Evolutionary conservation across 2,113 vertebrate genomes (phyloP).

Genomic region (Struthidea cinerea): DNA sequence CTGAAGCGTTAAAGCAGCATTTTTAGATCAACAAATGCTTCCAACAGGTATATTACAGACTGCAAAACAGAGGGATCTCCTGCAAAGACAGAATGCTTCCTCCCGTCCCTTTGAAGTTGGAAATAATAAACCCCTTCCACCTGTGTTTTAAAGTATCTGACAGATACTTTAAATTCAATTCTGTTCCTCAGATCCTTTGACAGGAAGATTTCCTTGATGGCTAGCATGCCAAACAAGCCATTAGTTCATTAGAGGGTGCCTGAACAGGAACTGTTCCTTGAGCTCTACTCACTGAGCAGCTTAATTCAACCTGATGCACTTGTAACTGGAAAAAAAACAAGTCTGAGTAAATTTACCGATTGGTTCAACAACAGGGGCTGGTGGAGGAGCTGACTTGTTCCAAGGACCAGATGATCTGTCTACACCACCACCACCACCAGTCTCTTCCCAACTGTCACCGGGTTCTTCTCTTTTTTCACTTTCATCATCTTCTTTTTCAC

Average conservation of each 20-base stretch:
- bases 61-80: background rate
- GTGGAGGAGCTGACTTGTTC: slow-evolving; percentile 87
- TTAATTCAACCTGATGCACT: background rate
- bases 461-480: slow-evolving; percentile 90
- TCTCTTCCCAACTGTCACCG: slow-evolving; percentile 87
- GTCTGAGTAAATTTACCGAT: slow-evolving; percentile 73
- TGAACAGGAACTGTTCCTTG: background rate
- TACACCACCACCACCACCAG: slow-evolving; percentile 70
- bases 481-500: slow-evolving; percentile 94
- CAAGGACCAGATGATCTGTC: slow-evolving; percentile 91
- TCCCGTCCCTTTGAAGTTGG: accelerated
- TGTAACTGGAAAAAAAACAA: background rate
- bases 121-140: background rate
- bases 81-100: background rate
- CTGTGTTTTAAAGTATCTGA: background rate
- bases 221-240: background rate
- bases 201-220: background rate
- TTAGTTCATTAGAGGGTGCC: background rate
- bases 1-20: background rate
- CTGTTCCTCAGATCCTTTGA: background rate
- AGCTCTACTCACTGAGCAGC: background rate
- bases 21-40: background rate
- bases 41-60: background rate
- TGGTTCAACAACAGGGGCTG: slow-evolving; percentile 71
- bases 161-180: background rate